These are phyloP conservation scores for Drosophila emarginata DNA, from an alignment of 2,888 invertebrate species.

Conservation along the genomic window DNA sequence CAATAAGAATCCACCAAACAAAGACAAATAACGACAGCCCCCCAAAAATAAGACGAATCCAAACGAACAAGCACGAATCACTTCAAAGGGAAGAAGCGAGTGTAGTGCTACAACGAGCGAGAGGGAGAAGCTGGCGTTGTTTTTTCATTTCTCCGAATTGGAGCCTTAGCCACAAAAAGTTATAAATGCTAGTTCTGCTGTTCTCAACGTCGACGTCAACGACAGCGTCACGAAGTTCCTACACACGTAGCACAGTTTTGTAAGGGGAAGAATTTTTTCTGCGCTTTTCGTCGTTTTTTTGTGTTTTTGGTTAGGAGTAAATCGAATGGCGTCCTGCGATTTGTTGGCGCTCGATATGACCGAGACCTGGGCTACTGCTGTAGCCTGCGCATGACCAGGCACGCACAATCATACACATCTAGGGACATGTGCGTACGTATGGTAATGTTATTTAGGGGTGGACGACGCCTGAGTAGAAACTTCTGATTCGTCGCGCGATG, in stretches of 20 bases:
- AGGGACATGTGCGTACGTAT: conserved; percentile 28
- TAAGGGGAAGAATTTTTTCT: conserved; percentile 34
- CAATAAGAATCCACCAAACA: conserved; percentile 59
- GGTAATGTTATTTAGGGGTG: conserved; percentile 31
- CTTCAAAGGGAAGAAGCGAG: not conserved
- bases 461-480: conserved; percentile 5
- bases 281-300: conserved; percentile 25
- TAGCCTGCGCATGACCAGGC: conserved; percentile 70
- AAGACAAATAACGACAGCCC: conserved; percentile 9
- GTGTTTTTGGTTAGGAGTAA: conserved; percentile 57
- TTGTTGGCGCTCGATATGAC: conserved; percentile 51
- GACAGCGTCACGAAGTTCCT: not conserved
- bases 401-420: conserved; percentile 26
- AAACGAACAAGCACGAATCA: conserved; percentile 16
- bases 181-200: conserved; percentile 8
- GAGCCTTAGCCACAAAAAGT: conserved; percentile 11
- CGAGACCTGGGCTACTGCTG: conserved; percentile 41
- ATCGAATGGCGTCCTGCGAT: conserved; percentile 60
- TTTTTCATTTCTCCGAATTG: conserved; percentile 2
- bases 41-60: conserved; percentile 11
- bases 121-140: conserved; percentile 4
- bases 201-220: conserved; percentile 9
- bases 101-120: conserved; percentile 3
- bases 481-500: conserved; percentile 67
- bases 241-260: conserved; percentile 48